Percentiles rank a stretch among this genome's conserved stretches.
Evolutionary conservation across 92 coral and sea anemone genomes (phyloP).

Genomic region (Porites rus): DNA sequence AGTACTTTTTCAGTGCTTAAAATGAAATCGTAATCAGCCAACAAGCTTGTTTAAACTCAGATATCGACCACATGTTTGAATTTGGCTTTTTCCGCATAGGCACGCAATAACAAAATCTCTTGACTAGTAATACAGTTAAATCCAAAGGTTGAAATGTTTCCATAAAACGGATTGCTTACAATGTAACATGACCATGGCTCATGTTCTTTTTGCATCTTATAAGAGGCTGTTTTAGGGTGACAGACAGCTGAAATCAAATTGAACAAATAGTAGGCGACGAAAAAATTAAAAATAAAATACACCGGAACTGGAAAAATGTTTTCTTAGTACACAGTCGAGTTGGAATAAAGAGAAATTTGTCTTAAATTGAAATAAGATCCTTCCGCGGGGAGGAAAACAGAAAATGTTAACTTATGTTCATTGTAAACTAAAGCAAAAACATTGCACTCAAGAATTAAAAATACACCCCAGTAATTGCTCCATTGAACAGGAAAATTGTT

Average conservation of each 20-base stretch:
- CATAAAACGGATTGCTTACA: not conserved
- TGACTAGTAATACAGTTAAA: too few relatives aligned
- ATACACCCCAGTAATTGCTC: not conserved
- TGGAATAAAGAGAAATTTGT: not conserved
- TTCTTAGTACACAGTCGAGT: not conserved
- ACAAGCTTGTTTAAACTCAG: not conserved
- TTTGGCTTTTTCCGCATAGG: not conserved
- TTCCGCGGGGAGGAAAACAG: not conserved
- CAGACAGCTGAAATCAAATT: not conserved
- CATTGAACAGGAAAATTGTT: not conserved
- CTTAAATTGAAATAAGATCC: not conserved
- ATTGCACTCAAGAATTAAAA: not conserved
- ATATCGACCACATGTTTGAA: not conserved
- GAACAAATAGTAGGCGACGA: not conserved
- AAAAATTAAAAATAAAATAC: not conserved
- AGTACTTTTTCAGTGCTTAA: not conserved
- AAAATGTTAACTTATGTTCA: not conserved
- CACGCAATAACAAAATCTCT: not conserved
- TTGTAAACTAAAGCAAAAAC: constrained; percentile 3
- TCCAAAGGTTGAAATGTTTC: not conserved
- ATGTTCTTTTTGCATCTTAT: not conserved
- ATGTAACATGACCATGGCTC: not conserved
- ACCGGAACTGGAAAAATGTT: constrained; percentile 25
- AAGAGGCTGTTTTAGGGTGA: not conserved
- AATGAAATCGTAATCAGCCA: not conserved